Conservation (phyloP, 2,888 invertebrate species). For the Fragum whitleyi region DNA sequence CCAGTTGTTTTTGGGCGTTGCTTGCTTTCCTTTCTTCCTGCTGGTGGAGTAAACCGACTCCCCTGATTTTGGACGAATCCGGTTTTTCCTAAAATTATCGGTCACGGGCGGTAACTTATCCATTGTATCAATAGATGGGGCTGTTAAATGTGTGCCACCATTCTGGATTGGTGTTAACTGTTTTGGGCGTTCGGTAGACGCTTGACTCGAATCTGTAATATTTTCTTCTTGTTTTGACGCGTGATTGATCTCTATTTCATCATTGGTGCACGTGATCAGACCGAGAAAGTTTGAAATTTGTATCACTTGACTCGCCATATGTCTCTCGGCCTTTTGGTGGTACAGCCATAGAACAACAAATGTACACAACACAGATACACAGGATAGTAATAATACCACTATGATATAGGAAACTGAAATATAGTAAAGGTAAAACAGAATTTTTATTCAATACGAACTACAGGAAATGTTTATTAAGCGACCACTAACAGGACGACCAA, state of each 20-base stretch:
- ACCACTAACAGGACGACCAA: too few relatives aligned
- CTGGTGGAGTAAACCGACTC: slow-evolving; percentile 27
- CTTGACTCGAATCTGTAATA: not conserved
- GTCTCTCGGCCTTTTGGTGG: slow-evolving; percentile 18
- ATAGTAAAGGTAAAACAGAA: not conserved
- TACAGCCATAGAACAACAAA: slow-evolving; percentile 25
- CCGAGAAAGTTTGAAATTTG: slow-evolving; percentile 10
- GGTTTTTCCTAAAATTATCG: slow-evolving; percentile 16
- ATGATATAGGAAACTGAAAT: slow-evolving; percentile 44
- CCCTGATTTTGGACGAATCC: slow-evolving; percentile 36
- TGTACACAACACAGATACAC: slow-evolving; percentile 20
- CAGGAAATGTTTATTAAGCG: too few relatives aligned
- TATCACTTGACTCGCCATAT: slow-evolving; percentile 9
- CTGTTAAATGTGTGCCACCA: slow-evolving; percentile 7
- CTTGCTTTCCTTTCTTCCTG: slow-evolving; percentile 3
- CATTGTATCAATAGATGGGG: not conserved
- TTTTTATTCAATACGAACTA: not conserved
- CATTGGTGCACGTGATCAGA: not conserved
- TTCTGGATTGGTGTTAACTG: slow-evolving; percentile 23
- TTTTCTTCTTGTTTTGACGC: not conserved
- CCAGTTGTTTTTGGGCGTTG: slow-evolving; percentile 29
- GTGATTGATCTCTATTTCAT: not conserved
- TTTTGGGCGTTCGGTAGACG: not conserved
- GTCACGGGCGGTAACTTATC: slow-evolving; percentile 42
- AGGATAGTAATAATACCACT: slow-evolving; percentile 20